Base-by-base conservation (phyloP, 2,797 vertebrate species). In the Anableps anableps region DNA sequence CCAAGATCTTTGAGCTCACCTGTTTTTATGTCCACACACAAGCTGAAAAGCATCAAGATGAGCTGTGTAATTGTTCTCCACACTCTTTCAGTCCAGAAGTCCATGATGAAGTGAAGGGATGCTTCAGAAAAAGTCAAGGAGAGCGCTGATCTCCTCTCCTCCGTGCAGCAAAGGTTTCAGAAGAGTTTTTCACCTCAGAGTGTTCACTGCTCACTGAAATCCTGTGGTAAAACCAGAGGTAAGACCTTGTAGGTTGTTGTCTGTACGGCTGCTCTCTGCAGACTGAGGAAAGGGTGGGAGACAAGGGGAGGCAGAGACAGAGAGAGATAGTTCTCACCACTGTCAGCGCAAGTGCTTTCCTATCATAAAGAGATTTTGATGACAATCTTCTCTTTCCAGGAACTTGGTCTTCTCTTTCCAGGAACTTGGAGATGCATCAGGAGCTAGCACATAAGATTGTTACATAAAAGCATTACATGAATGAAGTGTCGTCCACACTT, bases 181-280 rank as follows among this genome's bases (percentile, higher is more conserved):
- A 79, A 77, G 78, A 81, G 78, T 86, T 36, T 62, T 80, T 72
- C 78, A 73, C 83, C 78, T 81, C 31, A 70, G 78, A 16, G 58
- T 86, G 75, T 29, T 34, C 79, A 21, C 76, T 50, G 34, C 85
- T 86, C 80, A 45, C 47, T 64, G 72, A 74, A 86, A 78, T 88
- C 85, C 51, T 8, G 80, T 80, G 43, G 80, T 38, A 66, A 87
- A 82, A 81, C 45, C 80, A 0, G 78, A 51, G 14, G 82, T 55
- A 82, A 84, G 77, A 78, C 75, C 72, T 58, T 60, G 9, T 73
- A 58, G 80, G 82, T 80, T 80, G 90, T 83, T 78, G 87, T 89
- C 87, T 88, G 89, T 88, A 83, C n/a, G 38, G 80, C 89, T 78
- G 91, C 84, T 81, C 87, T 89, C 87, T 85, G 88, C 90, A 86